Evolutionary conservation across 2,888 invertebrate genomes (phyloP).

Genomic region (Fissipunctia ypsillon): DNA sequence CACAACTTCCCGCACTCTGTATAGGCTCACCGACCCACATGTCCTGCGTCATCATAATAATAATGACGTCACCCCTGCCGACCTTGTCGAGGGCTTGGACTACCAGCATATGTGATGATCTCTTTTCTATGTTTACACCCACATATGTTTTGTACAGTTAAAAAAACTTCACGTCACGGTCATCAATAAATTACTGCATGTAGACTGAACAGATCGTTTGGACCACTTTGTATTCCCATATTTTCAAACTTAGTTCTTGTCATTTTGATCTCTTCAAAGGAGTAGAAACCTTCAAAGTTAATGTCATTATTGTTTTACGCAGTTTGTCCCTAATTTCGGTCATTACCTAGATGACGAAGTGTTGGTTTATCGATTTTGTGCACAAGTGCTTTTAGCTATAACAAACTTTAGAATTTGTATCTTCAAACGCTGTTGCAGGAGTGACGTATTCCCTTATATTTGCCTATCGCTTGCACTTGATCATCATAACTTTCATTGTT

Average conservation of each 20-base stretch:
- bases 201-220: not conserved
- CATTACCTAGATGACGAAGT: no score
- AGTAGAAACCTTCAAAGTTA: not conserved
- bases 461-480: slow-evolving; percentile 18
- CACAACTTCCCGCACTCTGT: slow-evolving; percentile 75
- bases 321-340: not conserved
- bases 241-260: not conserved
- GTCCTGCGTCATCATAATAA: slow-evolving; percentile 82
- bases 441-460: slow-evolving; percentile 61
- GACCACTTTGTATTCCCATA: not conserved
- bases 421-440: slow-evolving; percentile 22
- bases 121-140: slow-evolving; percentile 80
- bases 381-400: not conserved
- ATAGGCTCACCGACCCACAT: slow-evolving; percentile 76
- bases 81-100: slow-evolving; percentile 83
- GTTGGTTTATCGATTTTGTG: no score
- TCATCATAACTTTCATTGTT: not conserved
- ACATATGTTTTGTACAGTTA: slow-evolving; percentile 63
- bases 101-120: slow-evolving; percentile 76
- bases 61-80: slow-evolving; percentile 82
- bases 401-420: not conserved
- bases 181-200: slow-evolving; percentile 28
- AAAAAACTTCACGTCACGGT: slow-evolving; percentile 43
- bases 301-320: not conserved
- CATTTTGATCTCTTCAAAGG: not conserved